A percentile compares a stretch with the other conserved stretches of the same genome.
These are phyloP conservation scores for Pangasius djambal DNA, from an alignment of 2,797 vertebrate species.

Conservation along the genomic window DNA sequence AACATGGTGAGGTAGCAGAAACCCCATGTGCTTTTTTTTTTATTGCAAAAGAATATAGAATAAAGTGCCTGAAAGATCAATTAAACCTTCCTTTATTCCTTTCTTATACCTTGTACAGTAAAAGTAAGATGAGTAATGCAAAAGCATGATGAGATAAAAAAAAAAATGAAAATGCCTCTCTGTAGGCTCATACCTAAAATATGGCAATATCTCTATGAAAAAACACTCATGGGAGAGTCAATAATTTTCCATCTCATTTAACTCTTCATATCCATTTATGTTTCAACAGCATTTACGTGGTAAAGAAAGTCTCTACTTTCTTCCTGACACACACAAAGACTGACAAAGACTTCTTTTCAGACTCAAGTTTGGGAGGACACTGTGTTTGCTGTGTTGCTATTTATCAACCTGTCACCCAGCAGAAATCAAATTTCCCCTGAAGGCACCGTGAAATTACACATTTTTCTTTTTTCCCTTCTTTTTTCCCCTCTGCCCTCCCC, in stretches of 20 bases:
- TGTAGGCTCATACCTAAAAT: not conserved
- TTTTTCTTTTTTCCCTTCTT: conserved; percentile 75
- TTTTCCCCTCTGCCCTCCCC: conserved; percentile 69
- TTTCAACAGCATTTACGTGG: not conserved
- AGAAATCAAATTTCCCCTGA: conserved; percentile 84
- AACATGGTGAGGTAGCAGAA: not conserved
- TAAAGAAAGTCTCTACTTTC: conserved; percentile 29
- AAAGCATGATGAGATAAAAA: not conserved
- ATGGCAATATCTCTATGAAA: not conserved
- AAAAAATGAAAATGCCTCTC: not conserved
- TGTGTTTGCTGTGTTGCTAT: conserved; percentile 78
- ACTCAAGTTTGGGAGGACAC: conserved; percentile 72
- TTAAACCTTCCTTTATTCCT: not conserved
- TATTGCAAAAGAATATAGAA: not conserved
- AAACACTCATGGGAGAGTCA: not conserved
- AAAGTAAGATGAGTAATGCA: not conserved
- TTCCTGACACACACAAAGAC: conserved; percentile 9
- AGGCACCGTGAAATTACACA: conserved; percentile 84
- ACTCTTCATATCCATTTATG: conserved; percentile 17
- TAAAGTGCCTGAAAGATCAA: not conserved
- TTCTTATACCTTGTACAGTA: not conserved
- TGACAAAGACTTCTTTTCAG: conserved; percentile 69
- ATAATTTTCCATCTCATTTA: conserved; percentile 26
- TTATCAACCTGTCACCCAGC: conserved; percentile 82
- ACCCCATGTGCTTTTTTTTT: not conserved